Evolutionary conservation across 2,113 vertebrate species (phyloP).

Genomic region (Prunella himalayana): DNA sequence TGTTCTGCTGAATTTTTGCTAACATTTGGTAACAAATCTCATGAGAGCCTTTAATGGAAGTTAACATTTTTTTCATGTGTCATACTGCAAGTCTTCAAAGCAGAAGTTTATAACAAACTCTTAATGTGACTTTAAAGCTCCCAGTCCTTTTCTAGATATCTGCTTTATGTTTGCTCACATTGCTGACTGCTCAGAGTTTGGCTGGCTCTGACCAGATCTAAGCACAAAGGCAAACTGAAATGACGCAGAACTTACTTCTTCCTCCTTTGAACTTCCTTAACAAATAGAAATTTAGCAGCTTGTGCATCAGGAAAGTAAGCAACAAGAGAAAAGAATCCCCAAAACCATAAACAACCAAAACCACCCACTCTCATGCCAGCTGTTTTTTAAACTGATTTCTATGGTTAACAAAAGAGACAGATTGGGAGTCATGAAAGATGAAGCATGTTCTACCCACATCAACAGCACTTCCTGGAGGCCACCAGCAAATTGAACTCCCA

Average conservation of each 20-base stretch:
- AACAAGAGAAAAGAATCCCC: constrained; percentile 14
- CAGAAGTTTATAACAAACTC: neutral
- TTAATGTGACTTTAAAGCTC: constrained; percentile 1
- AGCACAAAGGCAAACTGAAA: constrained; percentile 45
- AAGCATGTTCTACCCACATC: neutral
- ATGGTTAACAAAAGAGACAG: neutral
- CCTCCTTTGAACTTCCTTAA: constrained; percentile 50
- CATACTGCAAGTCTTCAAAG: constrained; percentile 36
- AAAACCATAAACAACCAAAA: neutral
- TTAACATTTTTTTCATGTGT: constrained; percentile 21
- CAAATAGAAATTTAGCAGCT: constrained; percentile 38
- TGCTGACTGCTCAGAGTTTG: constrained; percentile 10
- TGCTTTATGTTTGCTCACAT: constrained; percentile 58
- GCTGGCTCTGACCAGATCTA: constrained; percentile 49
- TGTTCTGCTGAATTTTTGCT: neutral
- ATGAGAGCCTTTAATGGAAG: neutral
- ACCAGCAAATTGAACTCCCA: neutral
- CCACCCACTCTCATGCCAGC: constrained; percentile 12
- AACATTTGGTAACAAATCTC: constrained; percentile 19
- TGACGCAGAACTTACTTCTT: constrained; percentile 42
- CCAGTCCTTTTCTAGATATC: constrained; percentile 17
- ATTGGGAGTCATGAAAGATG: neutral
- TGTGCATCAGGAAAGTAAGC: constrained; percentile 6
- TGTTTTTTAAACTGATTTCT: neutral
- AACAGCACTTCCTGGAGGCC: neutral